Conservation (phyloP, 2,113 vertebrate species). For the Alouatta palliata region DNA sequence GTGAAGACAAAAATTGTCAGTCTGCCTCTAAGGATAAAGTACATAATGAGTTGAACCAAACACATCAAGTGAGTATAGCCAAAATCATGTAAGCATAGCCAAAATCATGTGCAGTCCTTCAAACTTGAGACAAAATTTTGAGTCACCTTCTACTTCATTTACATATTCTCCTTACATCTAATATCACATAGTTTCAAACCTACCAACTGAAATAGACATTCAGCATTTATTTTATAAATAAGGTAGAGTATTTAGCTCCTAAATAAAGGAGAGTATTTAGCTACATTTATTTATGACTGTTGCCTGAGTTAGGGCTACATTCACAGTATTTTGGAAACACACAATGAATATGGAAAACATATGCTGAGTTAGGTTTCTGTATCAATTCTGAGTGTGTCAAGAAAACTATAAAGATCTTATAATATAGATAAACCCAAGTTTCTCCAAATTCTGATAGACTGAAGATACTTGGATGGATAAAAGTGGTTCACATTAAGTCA, state of each 20-base stretch:
- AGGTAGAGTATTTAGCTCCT: background rate
- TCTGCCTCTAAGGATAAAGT: background rate
- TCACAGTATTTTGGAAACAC: background rate
- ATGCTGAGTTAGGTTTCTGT: background rate
- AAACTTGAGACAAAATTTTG: background rate
- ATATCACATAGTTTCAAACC: background rate
- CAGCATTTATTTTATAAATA: background rate
- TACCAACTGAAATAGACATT: background rate
- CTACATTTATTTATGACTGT: background rate
- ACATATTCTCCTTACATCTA: fast-evolving
- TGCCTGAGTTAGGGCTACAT: background rate
- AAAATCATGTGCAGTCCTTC: background rate
- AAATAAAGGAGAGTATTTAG: background rate
- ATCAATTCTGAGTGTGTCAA: background rate
- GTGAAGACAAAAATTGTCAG: background rate
- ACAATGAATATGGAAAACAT: background rate
- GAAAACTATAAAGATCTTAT: background rate
- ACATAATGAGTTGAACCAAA: background rate
- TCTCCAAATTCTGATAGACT: background rate
- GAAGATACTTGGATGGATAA: background rate
- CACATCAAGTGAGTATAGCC: background rate
- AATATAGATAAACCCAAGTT: background rate
- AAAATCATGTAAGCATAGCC: background rate
- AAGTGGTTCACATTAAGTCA: background rate
- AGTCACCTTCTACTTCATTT: background rate